Conservation (phyloP, 2,797 vertebrate species). For the Erethizon dorsatum region DNA sequence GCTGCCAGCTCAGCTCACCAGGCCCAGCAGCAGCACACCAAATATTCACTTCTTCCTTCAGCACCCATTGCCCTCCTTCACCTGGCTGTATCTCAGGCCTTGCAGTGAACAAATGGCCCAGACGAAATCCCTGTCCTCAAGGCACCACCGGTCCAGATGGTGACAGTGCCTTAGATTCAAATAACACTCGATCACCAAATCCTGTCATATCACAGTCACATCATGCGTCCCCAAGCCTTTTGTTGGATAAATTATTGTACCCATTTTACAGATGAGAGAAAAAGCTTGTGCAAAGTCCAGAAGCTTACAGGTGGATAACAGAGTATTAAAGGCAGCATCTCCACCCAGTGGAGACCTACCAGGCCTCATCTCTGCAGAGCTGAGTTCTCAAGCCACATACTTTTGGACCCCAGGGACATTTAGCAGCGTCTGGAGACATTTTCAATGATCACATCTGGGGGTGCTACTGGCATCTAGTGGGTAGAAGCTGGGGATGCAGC, state of each 20-base stretch:
- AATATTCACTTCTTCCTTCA: background rate
- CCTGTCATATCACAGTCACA: accelerated
- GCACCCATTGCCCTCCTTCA: background rate
- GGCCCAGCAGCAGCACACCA: accelerated
- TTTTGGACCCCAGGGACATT: background rate
- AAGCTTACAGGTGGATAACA: background rate
- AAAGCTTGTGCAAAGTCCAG: background rate
- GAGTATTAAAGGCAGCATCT: accelerated
- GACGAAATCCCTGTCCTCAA: background rate
- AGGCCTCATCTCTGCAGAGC: background rate
- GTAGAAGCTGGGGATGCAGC: background rate
- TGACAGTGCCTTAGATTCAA: background rate
- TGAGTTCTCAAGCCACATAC: background rate
- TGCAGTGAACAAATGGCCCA: background rate
- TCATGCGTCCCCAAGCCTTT: background rate
- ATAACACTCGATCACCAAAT: background rate
- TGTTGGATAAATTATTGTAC: accelerated
- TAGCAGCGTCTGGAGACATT: background rate
- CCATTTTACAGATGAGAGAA: background rate
- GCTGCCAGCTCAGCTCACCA: background rate
- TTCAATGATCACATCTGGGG: background rate
- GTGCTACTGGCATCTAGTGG: background rate
- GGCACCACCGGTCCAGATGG: background rate
- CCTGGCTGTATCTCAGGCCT: background rate
- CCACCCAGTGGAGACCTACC: background rate